Evolutionary conservation across 2,888 invertebrate genomes (phyloP), one percentile per base, ranked within the genome.

Genomic region (Lycophotia porphyrea): DNA sequence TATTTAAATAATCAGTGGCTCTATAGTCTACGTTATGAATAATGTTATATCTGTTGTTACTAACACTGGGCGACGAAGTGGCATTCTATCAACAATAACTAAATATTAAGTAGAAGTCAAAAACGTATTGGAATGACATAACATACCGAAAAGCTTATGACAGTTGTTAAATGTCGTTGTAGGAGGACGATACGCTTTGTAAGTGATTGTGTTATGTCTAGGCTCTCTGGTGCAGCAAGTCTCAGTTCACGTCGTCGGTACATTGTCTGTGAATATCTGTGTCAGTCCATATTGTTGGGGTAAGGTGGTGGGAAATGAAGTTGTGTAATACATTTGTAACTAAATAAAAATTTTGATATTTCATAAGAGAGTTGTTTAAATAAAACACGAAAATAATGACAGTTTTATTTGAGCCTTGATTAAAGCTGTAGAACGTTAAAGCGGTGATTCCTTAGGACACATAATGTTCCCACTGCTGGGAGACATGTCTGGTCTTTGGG

Each of bases 361-460:
- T 67, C 27, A 0, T 55, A 63, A 1, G 39, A 64, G 8, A 31
- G 34, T 78, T 60, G 42, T 80, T 66, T 47, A 21, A 73, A 73
- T 78, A 78, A 80, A 80, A 63, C 1, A 18, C 2, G 2, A 58
- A 44, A 8, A 24, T 31, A 47, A 79, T 36, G 13, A 11, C 15
- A 24, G 31, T 80, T 65, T 78, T 18, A 49, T 79, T 77, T 71
- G 1, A 21, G 58, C 31, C 47, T 47, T 47, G 7, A 27, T 27
- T 27, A 27, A 13, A 42, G 5, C 42, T 42, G 1, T 42, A 1
- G 18, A 44, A 18, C 5, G 11, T 42, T 42, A 55, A 55, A 55
- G 7, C 13, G 13, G 13, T 5, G 7, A 15, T 55, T 1, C 2
- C 18, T 31, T 24, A 31, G 8, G 58, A 49, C 31, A 31, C 31